A percentile compares a stretch with the other conserved stretches of the same genome.
These are phyloP conservation scores for Pammene aurita DNA, from an alignment of 2,888 invertebrate genomes.

Conservation along the genomic window DNA sequence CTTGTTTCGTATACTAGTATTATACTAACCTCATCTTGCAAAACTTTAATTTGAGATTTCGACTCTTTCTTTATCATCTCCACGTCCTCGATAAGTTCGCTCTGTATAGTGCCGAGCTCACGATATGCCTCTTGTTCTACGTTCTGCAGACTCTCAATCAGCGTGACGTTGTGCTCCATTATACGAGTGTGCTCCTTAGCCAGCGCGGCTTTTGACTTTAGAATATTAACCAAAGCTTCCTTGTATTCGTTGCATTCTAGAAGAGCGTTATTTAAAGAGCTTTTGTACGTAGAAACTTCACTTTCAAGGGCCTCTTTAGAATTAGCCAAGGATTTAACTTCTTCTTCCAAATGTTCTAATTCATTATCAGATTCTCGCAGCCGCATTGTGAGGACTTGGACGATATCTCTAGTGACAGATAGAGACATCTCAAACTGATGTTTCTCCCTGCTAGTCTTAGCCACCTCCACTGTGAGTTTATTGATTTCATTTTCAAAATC, in stretches of 20 bases:
- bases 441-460: conserved; percentile 77
- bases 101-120: conserved; percentile 74
- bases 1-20: too few relatives aligned
- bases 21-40: conserved; percentile 70
- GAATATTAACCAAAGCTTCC: conserved; percentile 74
- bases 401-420: conserved; percentile 82
- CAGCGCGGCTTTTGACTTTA: conserved; percentile 75
- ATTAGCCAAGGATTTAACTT: conserved; percentile 62
- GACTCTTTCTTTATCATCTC: conserved; percentile 75
- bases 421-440: conserved; percentile 83
- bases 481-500: conserved; percentile 75
- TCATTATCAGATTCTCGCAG: conserved; percentile 84
- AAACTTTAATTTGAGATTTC: conserved; percentile 68
- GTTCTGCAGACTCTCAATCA: conserved; percentile 76
- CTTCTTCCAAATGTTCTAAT: conserved; percentile 80
- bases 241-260: conserved; percentile 77
- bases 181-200: conserved; percentile 76
- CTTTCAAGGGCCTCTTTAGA: conserved; percentile 68
- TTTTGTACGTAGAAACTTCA: conserved; percentile 67
- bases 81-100: conserved; percentile 76
- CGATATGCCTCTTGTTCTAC: conserved; percentile 78
- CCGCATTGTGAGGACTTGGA: conserved; percentile 83
- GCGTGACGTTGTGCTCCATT: conserved; percentile 77
- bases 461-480: conserved; percentile 72
- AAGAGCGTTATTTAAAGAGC: conserved; percentile 63